Evolutionary conservation across 1,140 invertebrate species (phyloP).

Genomic region (Vollenhovia emeryi): DNA sequence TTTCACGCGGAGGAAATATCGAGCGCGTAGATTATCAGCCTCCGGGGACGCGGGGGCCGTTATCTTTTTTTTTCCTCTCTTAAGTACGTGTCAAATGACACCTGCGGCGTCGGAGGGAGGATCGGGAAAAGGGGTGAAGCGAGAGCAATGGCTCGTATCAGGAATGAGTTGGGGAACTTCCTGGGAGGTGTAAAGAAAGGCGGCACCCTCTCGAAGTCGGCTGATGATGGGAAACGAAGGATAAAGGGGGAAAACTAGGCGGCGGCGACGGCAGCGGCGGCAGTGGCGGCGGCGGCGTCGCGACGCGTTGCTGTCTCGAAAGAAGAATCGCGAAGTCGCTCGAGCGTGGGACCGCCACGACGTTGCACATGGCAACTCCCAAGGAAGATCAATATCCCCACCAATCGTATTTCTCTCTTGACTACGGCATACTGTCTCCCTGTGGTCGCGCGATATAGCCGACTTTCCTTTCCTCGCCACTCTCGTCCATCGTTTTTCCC

Average conservation of each 20-base stretch:
- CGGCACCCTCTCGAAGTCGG: not conserved
- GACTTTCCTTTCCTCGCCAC: not conserved
- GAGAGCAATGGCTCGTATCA: not conserved
- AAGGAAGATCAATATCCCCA: slow-evolving; percentile 77
- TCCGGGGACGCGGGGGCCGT: not conserved
- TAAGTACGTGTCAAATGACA: not conserved
- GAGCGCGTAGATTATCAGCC: slow-evolving; percentile 41
- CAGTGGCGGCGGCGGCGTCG: slow-evolving; percentile 13
- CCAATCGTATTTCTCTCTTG: slow-evolving; percentile 76
- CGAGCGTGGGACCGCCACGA: slow-evolving; percentile 62
- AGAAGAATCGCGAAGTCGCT: slow-evolving; percentile 72
- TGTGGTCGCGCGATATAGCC: slow-evolving; percentile 39
- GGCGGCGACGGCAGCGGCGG: not conserved
- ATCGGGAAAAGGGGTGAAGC: not conserved
- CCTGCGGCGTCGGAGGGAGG: not conserved
- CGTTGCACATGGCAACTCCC: slow-evolving; percentile 73
- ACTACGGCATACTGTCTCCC: slow-evolving; percentile 64
- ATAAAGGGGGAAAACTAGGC: slow-evolving; percentile 38
- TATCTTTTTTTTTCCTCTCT: slow-evolving; percentile 26
- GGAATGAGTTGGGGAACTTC: not conserved
- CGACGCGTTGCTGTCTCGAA: slow-evolving; percentile 46
- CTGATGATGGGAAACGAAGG: not conserved
- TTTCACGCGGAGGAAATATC: slow-evolving; percentile 40
- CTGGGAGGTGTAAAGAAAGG: slow-evolving; percentile 19
- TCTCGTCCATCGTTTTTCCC: not conserved